Percentiles rank a stretch among this genome's conserved stretches.
Conservation (phyloP, 2,797 vertebrate species). For the Sebastes elongatus region DNA sequence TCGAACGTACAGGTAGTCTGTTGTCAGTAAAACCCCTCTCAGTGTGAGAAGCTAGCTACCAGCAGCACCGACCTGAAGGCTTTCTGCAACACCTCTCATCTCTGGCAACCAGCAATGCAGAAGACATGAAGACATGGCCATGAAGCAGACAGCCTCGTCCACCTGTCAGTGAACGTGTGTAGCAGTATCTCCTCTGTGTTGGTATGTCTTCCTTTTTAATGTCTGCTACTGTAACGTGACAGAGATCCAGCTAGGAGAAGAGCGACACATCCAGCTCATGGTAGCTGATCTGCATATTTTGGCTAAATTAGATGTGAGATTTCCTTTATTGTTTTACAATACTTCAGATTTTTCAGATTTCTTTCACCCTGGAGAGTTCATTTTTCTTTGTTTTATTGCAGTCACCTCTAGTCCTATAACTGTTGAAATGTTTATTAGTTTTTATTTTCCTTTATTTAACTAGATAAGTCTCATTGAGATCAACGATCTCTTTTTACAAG, state of each 20-base stretch:
- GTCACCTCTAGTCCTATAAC: no score
- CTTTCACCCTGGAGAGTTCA: neutral
- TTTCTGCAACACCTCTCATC: neutral
- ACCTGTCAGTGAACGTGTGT: conserved; percentile 31
- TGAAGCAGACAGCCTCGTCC: conserved; percentile 12
- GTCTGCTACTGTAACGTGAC: neutral
- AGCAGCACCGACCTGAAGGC: neutral
- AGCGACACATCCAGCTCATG: neutral
- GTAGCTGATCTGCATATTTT: conserved; percentile 4
- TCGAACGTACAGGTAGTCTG: neutral
- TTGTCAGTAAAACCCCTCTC: neutral
- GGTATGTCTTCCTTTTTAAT: conserved; percentile 55
- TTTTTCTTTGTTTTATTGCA: neutral
- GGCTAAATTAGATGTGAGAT: neutral
- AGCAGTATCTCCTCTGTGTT: conserved; percentile 11
- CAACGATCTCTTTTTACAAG: no score
- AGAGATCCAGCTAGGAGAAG: neutral
- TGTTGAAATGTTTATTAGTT: no score
- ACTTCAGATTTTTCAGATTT: neutral
- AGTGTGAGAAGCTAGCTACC: conserved; percentile 13
- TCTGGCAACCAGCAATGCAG: conserved; percentile 14
- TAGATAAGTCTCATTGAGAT: fast-evolving
- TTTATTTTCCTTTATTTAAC: no score
- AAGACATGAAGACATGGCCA: conserved; percentile 59
- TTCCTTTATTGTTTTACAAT: neutral